Conservation (phyloP, 2,888 invertebrate genomes). For the Lottia gigantea region DNA sequence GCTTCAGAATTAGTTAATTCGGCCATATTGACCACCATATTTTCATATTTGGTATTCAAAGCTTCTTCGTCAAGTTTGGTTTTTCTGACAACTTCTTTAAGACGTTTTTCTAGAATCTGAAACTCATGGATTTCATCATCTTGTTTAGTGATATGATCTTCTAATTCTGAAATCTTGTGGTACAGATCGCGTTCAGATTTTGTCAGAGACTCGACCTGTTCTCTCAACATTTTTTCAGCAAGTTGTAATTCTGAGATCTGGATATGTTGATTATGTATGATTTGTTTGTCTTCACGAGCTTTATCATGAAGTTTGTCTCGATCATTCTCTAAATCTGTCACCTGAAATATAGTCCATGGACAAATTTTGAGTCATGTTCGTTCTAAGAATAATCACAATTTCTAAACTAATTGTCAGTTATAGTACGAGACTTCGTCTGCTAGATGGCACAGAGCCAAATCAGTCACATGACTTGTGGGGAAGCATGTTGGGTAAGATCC, state of each 20-base stretch:
- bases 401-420: too few species aligned
- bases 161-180: slow-evolving; percentile 49
- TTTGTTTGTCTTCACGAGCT: slow-evolving; percentile 59
- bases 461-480: too few species aligned
- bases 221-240: slow-evolving; percentile 55
- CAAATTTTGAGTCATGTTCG: too few species aligned
- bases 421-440: too few species aligned
- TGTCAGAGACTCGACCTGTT: slow-evolving; percentile 51
- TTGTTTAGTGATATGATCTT: slow-evolving; percentile 44
- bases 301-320: slow-evolving; percentile 62
- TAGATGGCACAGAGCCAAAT: too few species aligned
- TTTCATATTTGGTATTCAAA: slow-evolving; percentile 48
- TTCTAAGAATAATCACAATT: too few species aligned
- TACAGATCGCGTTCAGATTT: slow-evolving; percentile 49
- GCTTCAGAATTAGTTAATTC: slow-evolving; percentile 56
- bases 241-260: slow-evolving; percentile 55
- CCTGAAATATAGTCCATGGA: slow-evolving; percentile 33
- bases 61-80: slow-evolving; percentile 56
- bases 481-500: too few species aligned
- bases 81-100: slow-evolving; percentile 52
- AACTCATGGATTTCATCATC: slow-evolving; percentile 53
- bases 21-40: slow-evolving; percentile 54
- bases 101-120: slow-evolving; percentile 48
- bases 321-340: slow-evolving; percentile 60
- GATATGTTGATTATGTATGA: slow-evolving; percentile 64